Percentiles rank a stretch among this genome's conserved stretches.
Conservation (phyloP, 2,797 vertebrate genomes). For the Neostethus bicornis region DNA sequence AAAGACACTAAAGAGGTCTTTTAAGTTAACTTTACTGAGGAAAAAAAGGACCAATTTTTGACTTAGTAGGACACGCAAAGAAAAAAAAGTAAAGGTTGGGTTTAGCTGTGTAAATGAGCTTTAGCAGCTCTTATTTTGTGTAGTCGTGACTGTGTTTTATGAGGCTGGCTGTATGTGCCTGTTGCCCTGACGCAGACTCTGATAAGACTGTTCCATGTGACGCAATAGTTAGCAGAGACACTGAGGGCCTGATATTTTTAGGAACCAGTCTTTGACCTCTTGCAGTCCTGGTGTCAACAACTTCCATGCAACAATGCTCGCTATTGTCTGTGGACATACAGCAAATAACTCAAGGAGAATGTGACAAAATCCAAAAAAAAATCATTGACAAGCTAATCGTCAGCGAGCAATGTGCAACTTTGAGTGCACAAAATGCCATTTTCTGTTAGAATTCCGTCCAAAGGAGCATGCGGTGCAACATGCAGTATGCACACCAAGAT, state of each 20-base stretch:
- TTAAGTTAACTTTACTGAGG: conserved; percentile 22
- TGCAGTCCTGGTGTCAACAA: conserved; percentile 59
- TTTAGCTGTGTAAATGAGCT: conserved; percentile 16
- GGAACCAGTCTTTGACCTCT: conserved; percentile 72
- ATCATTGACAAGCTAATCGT: conserved; percentile 1
- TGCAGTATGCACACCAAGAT: conserved; percentile 15
- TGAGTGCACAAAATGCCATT: conserved; percentile 8
- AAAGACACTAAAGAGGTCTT: conserved; percentile 45
- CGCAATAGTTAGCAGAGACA: conserved; percentile 65
- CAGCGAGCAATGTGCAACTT: conserved; percentile 1
- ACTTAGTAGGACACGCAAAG: conserved; percentile 5
- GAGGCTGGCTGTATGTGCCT: conserved; percentile 47
- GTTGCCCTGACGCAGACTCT: conserved; percentile 68
- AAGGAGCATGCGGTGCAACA: background rate
- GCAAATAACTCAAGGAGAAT: conserved; percentile 25
- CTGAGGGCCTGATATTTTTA: conserved; percentile 72
- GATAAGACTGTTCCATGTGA: conserved; percentile 73
- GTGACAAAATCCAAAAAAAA: conserved; percentile 14
- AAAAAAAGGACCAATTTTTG: too few species aligned
- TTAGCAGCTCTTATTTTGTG: conserved; percentile 8
- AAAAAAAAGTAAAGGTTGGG: conserved; percentile 7
- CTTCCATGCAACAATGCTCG: conserved; percentile 43
- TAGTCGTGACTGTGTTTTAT: conserved; percentile 28
- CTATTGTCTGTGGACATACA: conserved; percentile 36
- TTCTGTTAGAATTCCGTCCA: conserved; percentile 13